phyloP scores from a whole-genome alignment of 2,888 invertebrate genomes.

The Suillia variegata region DNA sequence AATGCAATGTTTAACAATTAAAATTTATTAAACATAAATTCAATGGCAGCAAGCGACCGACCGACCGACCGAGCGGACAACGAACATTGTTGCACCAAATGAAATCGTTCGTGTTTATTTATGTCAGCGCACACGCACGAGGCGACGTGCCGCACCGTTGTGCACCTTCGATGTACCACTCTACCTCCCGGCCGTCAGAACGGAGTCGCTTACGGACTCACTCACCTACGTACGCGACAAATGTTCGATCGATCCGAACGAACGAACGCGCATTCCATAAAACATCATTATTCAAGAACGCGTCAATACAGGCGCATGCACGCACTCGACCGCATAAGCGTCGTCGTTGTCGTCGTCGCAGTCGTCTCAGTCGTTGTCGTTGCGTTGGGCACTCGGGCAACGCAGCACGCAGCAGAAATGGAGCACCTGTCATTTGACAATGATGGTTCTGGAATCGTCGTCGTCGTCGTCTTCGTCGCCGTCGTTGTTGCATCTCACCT shows the following conservation, averaged over 20 bases:
- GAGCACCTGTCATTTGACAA: conserved; percentile 35
- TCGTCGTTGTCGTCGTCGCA: not conserved
- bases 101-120: conserved; percentile 5
- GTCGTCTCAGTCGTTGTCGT: too few relatives aligned
- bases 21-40: conserved; percentile 26
- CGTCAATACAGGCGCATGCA: conserved; percentile 14
- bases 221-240: conserved; percentile 1
- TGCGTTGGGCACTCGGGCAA: conserved; percentile 4
- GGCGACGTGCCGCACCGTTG: not conserved
- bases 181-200: too few relatives aligned
- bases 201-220: not conserved
- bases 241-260: too few relatives aligned
- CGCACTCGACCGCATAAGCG: not conserved
- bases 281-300: conserved; percentile 16
- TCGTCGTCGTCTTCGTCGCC: not conserved
- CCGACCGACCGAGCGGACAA: too few relatives aligned
- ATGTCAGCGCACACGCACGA: not conserved
- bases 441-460: not conserved
- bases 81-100: conserved; percentile 22
- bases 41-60: too few relatives aligned
- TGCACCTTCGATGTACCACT: too few relatives aligned
- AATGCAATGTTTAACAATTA: conserved; percentile 17
- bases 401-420: conserved; percentile 26
- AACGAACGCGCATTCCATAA: not conserved
- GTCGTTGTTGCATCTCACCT: not conserved